Percentiles rank a stretch among this genome's conserved stretches.
These are phyloP conservation scores for Venustaconcha ellipsiformis DNA, from an alignment of 1,140 invertebrate species.

Conservation along the genomic window DNA sequence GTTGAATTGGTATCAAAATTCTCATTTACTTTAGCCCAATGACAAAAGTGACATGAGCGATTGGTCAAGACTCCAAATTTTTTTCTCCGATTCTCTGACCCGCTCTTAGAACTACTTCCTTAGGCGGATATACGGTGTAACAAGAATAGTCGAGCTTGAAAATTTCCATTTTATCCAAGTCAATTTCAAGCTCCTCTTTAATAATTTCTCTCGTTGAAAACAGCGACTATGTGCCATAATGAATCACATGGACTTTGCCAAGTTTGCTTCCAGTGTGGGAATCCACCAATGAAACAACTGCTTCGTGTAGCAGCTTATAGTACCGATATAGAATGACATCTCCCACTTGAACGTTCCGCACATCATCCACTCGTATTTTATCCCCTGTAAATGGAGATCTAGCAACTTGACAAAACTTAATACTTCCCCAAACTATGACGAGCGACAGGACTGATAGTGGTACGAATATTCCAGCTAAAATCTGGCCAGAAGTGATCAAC, in stretches of 20 bases:
- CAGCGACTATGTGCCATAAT: slow-evolving; percentile 3
- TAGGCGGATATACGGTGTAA: slow-evolving; percentile 4
- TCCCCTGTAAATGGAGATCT: slow-evolving; percentile 16
- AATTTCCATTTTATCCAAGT: slow-evolving; percentile 7
- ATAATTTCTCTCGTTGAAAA: slow-evolving; percentile 8
- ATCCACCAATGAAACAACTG: background rate
- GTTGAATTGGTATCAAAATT: no score
- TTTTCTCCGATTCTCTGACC: slow-evolving; percentile 18
- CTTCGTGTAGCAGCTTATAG: background rate
- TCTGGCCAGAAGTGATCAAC: background rate
- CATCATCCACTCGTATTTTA: background rate
- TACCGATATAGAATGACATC: slow-evolving; percentile 9
- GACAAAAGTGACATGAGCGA: slow-evolving; percentile 24
- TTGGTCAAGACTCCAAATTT: slow-evolving; percentile 18
- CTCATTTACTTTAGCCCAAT: slow-evolving; percentile 24
- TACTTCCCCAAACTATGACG: background rate
- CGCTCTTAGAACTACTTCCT: slow-evolving; percentile 6
- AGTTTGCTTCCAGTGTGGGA: background rate
- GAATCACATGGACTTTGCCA: slow-evolving; percentile 2
- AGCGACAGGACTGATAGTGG: background rate
- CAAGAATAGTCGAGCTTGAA: slow-evolving; percentile 2
- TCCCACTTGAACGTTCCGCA: background rate
- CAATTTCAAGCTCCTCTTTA: slow-evolving; percentile 1
- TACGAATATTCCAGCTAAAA: background rate
- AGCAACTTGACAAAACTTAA: background rate